Base-by-base conservation (phyloP, 2,888 invertebrate genomes). In the Erebia epiphron region DNA sequence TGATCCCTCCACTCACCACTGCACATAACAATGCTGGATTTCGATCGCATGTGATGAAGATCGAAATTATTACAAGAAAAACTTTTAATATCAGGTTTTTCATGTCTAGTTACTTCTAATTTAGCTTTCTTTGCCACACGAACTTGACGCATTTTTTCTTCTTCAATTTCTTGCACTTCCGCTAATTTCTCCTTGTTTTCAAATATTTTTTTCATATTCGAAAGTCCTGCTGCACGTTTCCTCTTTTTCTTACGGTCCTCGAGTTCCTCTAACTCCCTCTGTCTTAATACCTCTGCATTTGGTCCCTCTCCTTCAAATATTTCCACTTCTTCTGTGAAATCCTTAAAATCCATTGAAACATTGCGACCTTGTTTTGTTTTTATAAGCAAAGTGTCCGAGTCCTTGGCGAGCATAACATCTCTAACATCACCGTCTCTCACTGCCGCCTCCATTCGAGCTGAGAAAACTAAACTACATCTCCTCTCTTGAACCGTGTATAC, bases 401-500 rank as follows among this genome's bases (percentile, higher is more conserved):
- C 95, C 79, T 96, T 95, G 4, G 96, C 96, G 18, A 97, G 90
- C 95, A 97, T 95, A 2, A 97, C 95, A 80, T 97, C 96, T 71
- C 95, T 94, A 49, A 97, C 95, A 78, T 97, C 96, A 68, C 97
- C 97, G 78, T 96, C 96, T 26, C 96, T 92, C 64, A 97, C 96
- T 4, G 97, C 97, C 13, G 95, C 95, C 85, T 97, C 97, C 82
- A 97, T 93, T 72, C 94, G 94, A 52, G 96, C 95, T 5, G 96
- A 95, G 78, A 97, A 95, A 58, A 97, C 96, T 76, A 97, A 94
- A 79, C 96, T 96, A 83, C 96, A 96, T 83, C 95, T 94, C 80
- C 95, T 94, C 79, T 97, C 96, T 78, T 95, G 94, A 50, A 97
- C 96, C 21, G 96, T 95, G 82, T 97, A 97, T 61, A 97, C 96